These are phyloP conservation scores for Zoanthus solanderi DNA, from an alignment of 92 coral and sea anemone species.

Conservation along the genomic window DNA sequence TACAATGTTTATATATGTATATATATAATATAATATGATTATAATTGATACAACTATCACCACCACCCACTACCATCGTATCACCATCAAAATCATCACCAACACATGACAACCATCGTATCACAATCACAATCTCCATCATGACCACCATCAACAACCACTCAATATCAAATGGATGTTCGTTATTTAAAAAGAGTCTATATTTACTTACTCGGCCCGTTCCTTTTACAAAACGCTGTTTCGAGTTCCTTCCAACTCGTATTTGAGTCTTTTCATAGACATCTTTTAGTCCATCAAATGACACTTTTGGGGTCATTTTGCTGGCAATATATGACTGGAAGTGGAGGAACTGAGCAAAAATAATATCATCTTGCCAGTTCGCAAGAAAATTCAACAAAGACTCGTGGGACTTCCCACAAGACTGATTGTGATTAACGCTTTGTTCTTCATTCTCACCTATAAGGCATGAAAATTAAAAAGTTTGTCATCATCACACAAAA, in stretches of 20 bases:
- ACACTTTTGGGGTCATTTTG: neutral
- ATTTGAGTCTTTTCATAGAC: conserved; percentile 31
- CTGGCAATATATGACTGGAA: neutral
- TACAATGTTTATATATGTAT: no score
- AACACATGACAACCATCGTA: no score
- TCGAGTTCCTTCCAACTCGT: conserved; percentile 23
- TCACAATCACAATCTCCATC: no score
- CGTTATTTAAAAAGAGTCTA: neutral
- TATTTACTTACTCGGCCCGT: conserved; percentile 31
- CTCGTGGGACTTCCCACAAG: neutral
- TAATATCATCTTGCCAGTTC: neutral
- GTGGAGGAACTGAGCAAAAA: neutral
- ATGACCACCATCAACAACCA: neutral
- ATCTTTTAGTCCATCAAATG: conserved; percentile 9
- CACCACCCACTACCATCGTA: no score
- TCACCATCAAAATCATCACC: no score
- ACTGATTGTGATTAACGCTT: neutral
- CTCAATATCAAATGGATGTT: neutral
- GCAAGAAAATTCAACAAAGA: neutral
- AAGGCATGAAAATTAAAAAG: neutral
- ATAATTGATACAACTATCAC: no score
- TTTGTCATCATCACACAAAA: neutral
- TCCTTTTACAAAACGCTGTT: conserved; percentile 63
- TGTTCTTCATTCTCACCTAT: neutral
- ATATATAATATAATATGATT: no score